Evolutionary conservation across 2,888 invertebrate species (phyloP), one percentile per base, ranked within the genome.

Genomic region (Balanococcus diminutus): DNA sequence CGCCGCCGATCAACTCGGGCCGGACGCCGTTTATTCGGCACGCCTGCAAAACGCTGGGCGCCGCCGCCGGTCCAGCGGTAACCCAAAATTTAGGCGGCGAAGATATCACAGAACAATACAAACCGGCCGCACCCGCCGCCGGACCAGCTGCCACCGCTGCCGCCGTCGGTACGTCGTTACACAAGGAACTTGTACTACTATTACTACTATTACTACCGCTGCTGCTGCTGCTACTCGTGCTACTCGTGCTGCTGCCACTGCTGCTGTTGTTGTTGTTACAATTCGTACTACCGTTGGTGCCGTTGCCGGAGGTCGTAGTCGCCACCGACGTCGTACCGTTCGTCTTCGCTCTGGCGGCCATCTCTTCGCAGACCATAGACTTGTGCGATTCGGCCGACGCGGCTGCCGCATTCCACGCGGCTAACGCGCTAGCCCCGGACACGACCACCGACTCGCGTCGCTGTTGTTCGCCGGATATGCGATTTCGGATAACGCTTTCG

Each of bases 1-100:
- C 89, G 0, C 93, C 93, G 25, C 95, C 94, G 88, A 95, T 95
- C 88, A 96, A 92, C 90, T 96, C 95, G n/a, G 95, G 95, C 89
- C 95, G 95, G 87, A 94, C 94, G 87, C 95, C 95, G 89, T 95
- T 95, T 87, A 95, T 94, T 88, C 94, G 92, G 86, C 88, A 87
- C 72, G 87, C 87, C 79, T 87, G 86, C 61, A 87, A 51, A 31
- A 87, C 88, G 36, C 86, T 14, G 90, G 90, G 87, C 90, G 90
- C 22, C 89, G 90, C 6, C 89, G 88, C 25, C 46, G 87, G 72
- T 5, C 81, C 67, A 36, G 86, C 31, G 22, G 87, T 82, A 2
- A 86, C 86, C 87, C 88, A 88, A 84, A 87, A 88, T 25, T 87
- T 87, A n/a, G 87, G 87, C 39, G 87, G 87, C 79, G 87, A 83